Percentiles rank a stretch among this genome's conserved stretches.
These are phyloP conservation scores for Ammodytes marinus DNA, from an alignment of 2,113 vertebrate genomes.

Conservation along the genomic window DNA sequence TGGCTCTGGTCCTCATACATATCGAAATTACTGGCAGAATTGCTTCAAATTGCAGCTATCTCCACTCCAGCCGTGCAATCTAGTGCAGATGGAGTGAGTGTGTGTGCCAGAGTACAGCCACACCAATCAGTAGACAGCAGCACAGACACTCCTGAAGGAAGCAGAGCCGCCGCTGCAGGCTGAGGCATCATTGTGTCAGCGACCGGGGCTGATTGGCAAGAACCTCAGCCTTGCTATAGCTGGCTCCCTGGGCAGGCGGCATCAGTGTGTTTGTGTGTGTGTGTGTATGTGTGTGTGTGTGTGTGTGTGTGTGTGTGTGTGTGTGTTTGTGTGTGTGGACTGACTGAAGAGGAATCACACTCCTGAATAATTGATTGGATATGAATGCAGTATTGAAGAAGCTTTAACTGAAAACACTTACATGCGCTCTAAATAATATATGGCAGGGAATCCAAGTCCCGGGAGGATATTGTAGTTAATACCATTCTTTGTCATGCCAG, in stretches of 20 bases:
- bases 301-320: no score
- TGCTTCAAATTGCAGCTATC: slow-evolving; percentile 79
- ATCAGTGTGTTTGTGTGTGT: slow-evolving; percentile 37
- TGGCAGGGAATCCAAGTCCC: slow-evolving; percentile 59
- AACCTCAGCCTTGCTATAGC: slow-evolving; percentile 30
- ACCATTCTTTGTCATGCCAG: slow-evolving; percentile 68
- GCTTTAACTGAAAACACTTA: slow-evolving; percentile 83
- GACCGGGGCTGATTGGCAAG: slow-evolving; percentile 62
- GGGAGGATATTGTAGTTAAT: slow-evolving; percentile 69
- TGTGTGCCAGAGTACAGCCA: slow-evolving; percentile 56
- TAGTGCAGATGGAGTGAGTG: slow-evolving; percentile 72
- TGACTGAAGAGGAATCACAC: slow-evolving; percentile 65
- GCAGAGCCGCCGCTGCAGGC: slow-evolving; percentile 39
- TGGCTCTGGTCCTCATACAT: slow-evolving; percentile 74
- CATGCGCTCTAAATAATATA: slow-evolving; percentile 79
- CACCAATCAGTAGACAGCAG: slow-evolving; percentile 60
- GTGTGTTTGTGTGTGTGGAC: slow-evolving; percentile 38
- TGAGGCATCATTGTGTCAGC: slow-evolving; percentile 57
- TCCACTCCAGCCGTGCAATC: slow-evolving; percentile 72
- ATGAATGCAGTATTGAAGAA: slow-evolving; percentile 75
- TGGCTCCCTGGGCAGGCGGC: slow-evolving; percentile 56
- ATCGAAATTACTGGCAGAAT: slow-evolving; percentile 76
- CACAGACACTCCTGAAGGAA: slow-evolving; percentile 53
- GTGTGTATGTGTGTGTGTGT: no score
- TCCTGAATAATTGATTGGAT: slow-evolving; percentile 81